A percentile compares a stretch with the other conserved stretches of the same genome.
Conservation (phyloP, 2,797 vertebrate species). For the Scolopax bukidnonensis region DNA sequence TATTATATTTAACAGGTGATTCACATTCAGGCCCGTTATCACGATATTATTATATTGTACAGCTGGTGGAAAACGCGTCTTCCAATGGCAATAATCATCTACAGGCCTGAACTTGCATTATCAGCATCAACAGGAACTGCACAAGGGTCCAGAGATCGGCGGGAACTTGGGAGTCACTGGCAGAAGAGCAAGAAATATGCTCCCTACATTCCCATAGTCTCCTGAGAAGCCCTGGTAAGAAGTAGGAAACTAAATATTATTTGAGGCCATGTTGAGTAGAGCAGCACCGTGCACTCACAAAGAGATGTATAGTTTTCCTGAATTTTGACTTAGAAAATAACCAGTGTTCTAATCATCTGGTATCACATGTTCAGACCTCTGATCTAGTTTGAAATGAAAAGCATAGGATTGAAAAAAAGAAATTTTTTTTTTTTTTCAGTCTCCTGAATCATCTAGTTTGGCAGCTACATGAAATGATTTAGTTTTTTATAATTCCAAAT, state of each 20-base stretch:
- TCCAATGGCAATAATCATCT: neutral
- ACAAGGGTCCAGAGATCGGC: no score
- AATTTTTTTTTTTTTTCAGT: neutral
- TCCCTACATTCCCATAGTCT: rapidly evolving
- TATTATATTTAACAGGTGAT: neutral
- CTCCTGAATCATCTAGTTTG: slow-evolving; percentile 23
- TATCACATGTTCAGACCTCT: neutral
- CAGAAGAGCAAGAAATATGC: neutral
- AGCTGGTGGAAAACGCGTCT: neutral
- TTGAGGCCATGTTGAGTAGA: neutral
- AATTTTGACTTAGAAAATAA: neutral
- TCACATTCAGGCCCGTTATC: neutral
- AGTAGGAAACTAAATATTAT: neutral
- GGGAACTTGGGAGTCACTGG: neutral
- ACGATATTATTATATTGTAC: neutral
- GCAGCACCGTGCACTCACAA: neutral
- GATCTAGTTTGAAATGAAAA: slow-evolving; percentile 27
- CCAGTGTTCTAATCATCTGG: neutral
- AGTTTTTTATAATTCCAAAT: slow-evolving; percentile 6
- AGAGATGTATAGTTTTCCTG: neutral
- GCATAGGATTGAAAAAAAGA: neutral
- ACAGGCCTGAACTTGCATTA: neutral
- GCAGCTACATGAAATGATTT: slow-evolving; percentile 41
- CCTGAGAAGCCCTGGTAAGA: neutral
- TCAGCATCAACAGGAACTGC: neutral